A percentile compares a stretch with the other conserved stretches of the same genome.
phyloP scores from a whole-genome alignment of 2,113 vertebrate species.

The Lasiurus borealis region DNA sequence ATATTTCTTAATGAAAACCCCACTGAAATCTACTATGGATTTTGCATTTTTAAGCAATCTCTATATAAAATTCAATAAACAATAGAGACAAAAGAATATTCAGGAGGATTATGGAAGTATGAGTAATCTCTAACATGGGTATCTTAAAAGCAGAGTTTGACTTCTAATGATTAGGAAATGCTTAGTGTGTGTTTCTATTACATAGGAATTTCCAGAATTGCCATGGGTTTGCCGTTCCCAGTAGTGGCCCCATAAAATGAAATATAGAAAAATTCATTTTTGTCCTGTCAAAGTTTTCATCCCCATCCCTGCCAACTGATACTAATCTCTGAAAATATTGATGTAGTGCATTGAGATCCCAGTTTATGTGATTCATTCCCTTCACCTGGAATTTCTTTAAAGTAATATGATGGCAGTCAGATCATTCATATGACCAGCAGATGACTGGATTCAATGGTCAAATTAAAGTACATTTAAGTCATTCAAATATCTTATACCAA shows the following conservation, averaged over 20 bases:
- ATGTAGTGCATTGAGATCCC: neutral
- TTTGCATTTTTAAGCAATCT: neutral
- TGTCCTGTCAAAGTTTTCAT: neutral
- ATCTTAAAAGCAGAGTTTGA: neutral
- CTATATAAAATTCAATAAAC: neutral
- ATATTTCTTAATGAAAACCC: neutral
- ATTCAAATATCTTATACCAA: neutral
- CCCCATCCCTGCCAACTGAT: accelerated
- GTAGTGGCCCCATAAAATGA: neutral
- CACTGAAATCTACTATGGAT: neutral
- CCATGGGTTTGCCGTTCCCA: neutral
- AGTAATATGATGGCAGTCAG: neutral
- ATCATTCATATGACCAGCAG: no score
- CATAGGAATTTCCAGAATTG: neutral
- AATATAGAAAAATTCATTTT: neutral
- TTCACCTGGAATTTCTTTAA: slow-evolving; percentile 36
- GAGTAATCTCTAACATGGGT: neutral
- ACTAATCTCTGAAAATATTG: neutral
- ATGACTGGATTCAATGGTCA: neutral
- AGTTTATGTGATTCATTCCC: neutral
- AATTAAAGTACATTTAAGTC: neutral
- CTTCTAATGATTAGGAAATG: neutral
- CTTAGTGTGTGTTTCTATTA: neutral
- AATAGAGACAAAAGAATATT: neutral
- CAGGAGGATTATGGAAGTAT: neutral